Conservation (phyloP, 2,888 invertebrate species). For the Hermaeophaga mercurialis region DNA sequence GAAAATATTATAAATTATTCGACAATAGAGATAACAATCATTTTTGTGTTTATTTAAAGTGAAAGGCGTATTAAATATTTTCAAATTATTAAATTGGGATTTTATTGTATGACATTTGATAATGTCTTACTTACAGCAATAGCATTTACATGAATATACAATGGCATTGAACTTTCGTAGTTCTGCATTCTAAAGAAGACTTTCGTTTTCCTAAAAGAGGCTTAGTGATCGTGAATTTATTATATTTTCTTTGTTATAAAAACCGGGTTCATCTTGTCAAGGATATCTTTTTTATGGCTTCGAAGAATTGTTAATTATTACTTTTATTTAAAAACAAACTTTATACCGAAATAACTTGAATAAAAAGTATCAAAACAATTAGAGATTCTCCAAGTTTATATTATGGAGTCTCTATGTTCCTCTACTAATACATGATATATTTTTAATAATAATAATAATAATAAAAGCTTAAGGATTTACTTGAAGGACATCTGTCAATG, state of each 20-base stretch:
- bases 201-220: conserved; percentile 40
- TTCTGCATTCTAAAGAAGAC: conserved; percentile 31
- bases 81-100: conserved; percentile 5
- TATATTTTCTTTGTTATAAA: conserved; percentile 4
- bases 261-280: background rate
- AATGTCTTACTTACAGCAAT: conserved; percentile 18
- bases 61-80: conserved; percentile 14
- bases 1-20: conserved; percentile 2
- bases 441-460: too few relatives aligned
- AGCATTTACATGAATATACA: conserved; percentile 17
- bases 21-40: conserved; percentile 6
- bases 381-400: too few relatives aligned
- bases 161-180: conserved; percentile 41
- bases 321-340: background rate
- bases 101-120: conserved; percentile 19
- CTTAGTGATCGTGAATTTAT: conserved; percentile 28
- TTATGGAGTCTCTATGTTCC: too few relatives aligned
- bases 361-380: too few relatives aligned
- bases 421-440: too few relatives aligned
- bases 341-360: too few relatives aligned
- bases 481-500: too few relatives aligned
- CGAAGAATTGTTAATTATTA: background rate
- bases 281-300: background rate
- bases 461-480: too few relatives aligned
- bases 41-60: conserved; percentile 8